phyloP scores from a whole-genome alignment of 2,797 vertebrate genomes.

The Pangasius mekongensis region DNA sequence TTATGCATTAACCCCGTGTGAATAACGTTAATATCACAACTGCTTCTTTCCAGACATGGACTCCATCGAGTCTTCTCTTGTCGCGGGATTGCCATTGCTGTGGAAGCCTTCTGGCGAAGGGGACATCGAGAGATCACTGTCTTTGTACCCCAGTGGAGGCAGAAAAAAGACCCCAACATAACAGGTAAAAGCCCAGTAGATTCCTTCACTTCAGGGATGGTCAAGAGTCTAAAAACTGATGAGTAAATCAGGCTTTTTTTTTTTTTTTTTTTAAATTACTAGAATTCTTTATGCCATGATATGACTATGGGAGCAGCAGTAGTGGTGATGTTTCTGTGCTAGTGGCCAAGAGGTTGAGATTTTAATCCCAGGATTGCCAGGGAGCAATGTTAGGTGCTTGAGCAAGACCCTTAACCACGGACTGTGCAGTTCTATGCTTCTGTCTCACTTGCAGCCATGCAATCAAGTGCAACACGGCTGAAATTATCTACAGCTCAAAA shows the following conservation, averaged over 20 bases:
- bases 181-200: slow-evolving; percentile 77
- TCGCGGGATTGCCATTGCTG: slow-evolving; percentile 93
- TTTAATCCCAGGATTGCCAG: neutral
- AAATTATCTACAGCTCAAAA: neutral
- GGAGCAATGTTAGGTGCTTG: neutral
- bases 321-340: neutral
- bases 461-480: neutral
- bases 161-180: slow-evolving; percentile 84
- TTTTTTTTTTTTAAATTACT: neutral
- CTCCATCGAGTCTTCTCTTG: slow-evolving; percentile 93
- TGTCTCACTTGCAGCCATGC: neutral
- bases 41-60: slow-evolving; percentile 80
- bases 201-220: neutral
- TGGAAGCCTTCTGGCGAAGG: slow-evolving; percentile 92
- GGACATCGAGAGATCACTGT: slow-evolving; percentile 96
- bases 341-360: too few relatives aligned
- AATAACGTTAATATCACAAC: neutral
- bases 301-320: neutral
- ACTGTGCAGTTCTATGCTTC: neutral
- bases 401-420: neutral
- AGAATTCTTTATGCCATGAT: neutral
- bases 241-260: too few relatives aligned
- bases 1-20: neutral
- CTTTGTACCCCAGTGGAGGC: slow-evolving; percentile 97
- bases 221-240: neutral